A percentile compares a stretch with the other conserved stretches of the same genome.
These are phyloP conservation scores for Anadara kagoshimensis DNA, from an alignment of 1,140 invertebrate genomes.

Conservation along the genomic window DNA sequence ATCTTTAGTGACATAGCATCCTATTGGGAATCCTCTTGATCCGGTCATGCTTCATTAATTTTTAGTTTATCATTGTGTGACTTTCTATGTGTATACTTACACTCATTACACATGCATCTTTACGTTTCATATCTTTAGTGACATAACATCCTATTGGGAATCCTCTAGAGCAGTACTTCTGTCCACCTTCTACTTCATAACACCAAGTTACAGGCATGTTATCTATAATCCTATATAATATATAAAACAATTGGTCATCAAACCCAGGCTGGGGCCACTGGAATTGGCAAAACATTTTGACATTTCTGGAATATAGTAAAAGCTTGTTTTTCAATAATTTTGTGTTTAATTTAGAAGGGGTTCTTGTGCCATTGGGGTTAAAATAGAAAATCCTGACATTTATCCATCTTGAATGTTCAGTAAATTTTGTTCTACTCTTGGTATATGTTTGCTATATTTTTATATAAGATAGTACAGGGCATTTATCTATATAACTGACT, in stretches of 20 bases:
- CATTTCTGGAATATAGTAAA: too few relatives aligned
- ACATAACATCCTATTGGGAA: slow-evolving; percentile 99
- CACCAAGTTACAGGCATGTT: slow-evolving; percentile 98
- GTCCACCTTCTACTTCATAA: slow-evolving; percentile 85
- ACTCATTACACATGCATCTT: slow-evolving; percentile 73
- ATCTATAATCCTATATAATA: slow-evolving; percentile 79
- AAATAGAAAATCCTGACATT: too few relatives aligned
- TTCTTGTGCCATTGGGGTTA: too few relatives aligned
- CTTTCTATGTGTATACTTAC: slow-evolving; percentile 52
- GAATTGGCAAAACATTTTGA: not conserved
- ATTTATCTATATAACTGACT: too few relatives aligned
- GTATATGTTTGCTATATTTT: too few relatives aligned
- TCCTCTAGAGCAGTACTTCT: slow-evolving; percentile 92
- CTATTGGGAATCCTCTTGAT: slow-evolving; percentile 99
- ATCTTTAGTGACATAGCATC: slow-evolving; percentile 86
- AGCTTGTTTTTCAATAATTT: too few relatives aligned
- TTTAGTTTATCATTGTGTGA: too few relatives aligned
- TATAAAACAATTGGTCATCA: not conserved
- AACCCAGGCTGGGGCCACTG: not conserved
- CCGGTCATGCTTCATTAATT: too few relatives aligned
- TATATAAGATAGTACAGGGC: too few relatives aligned
- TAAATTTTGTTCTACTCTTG: too few relatives aligned
- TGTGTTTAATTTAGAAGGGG: too few relatives aligned
- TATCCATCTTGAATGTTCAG: too few relatives aligned
- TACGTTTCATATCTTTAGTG: slow-evolving; percentile 76